Evolutionary conservation across 2,113 vertebrate genomes (phyloP), one percentile per base, ranked within the genome.

Genomic region (Lophochroa leadbeateri): DNA sequence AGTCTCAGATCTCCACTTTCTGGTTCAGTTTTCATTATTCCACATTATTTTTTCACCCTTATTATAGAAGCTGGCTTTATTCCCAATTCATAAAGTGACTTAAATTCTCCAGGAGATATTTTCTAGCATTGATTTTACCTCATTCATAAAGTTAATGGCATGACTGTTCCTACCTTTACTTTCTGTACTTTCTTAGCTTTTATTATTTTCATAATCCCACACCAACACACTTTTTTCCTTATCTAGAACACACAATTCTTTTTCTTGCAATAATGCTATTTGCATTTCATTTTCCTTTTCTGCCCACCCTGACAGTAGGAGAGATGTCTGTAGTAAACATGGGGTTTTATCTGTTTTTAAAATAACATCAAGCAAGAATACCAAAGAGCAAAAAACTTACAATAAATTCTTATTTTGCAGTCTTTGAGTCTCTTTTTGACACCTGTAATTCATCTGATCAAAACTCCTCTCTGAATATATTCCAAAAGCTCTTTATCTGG

Each of bases 51-150:
- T 88, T 93, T 85, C 84, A 76, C 67, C 47, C 70, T 80, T 89
- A 74, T 82, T 92, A 86, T 41, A 43, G 41, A 82, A 85, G 37
- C 49, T 94, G 91, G 92, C 95, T 96, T 95, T 94, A 84, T 94
- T 94, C 77, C 92, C 95, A 94, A 79, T 86, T 72, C 74, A 87
- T 93, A 94, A 92, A 94, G 50, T 85, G 72, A 89, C 86, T 77
- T 0, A 0, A 86, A 91, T 94, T 94, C 92, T 89, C 67, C 49
- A 87, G 49, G 25, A 96, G 47, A 41, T 91, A 92, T 85, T 82
- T 93, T 82, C 65, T 46, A 85, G 49, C 77, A 94, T 85, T 94
- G 91, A 96, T 97, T 95, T 92, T 94, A 68, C 70, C 94, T 65
- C 3, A 0, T 95, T 83, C 70, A 58, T 89, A 82, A 94, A 41